These are phyloP conservation scores for Sycophila sp. DNA, from an alignment of 1,140 invertebrate species.

Conservation along the genomic window DNA sequence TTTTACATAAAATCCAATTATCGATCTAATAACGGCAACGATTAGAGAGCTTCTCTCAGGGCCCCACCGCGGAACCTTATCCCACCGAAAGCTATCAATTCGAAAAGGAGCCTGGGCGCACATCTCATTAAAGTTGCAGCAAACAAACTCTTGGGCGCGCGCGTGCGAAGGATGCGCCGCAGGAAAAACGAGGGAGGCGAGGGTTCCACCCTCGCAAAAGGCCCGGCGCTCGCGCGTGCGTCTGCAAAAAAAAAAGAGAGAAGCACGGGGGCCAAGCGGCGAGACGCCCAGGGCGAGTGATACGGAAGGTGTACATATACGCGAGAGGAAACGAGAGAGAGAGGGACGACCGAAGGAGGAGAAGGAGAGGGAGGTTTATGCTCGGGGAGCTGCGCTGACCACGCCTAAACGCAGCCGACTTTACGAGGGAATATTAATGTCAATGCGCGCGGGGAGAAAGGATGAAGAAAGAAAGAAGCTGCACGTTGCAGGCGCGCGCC, in stretches of 20 bases:
- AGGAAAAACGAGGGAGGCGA: background rate
- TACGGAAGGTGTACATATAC: constrained; percentile 23
- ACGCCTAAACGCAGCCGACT: constrained; percentile 46
- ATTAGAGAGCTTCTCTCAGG: no score
- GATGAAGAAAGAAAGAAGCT: background rate
- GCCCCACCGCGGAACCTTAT: no score
- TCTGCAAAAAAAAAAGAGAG: background rate
- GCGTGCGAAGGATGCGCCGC: background rate
- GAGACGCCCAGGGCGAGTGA: constrained; percentile 26
- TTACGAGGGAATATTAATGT: constrained; percentile 54
- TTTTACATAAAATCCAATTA: no score
- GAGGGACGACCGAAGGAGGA: no score
- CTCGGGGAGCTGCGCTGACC: no score
- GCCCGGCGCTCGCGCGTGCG: no score
- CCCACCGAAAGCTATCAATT: no score
- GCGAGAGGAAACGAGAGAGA: background rate
- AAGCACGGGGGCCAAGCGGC: constrained; percentile 2
- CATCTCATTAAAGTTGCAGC: no score
- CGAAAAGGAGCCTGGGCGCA: no score
- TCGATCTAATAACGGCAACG: no score
- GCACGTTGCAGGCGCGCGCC: background rate
- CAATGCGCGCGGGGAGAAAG: constrained; percentile 39
- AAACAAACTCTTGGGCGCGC: no score
- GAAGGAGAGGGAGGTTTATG: background rate
- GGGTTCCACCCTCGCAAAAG: background rate